phyloP scores from a whole-genome alignment of 2,797 vertebrate genomes.

The Scleropages formosus region DNA sequence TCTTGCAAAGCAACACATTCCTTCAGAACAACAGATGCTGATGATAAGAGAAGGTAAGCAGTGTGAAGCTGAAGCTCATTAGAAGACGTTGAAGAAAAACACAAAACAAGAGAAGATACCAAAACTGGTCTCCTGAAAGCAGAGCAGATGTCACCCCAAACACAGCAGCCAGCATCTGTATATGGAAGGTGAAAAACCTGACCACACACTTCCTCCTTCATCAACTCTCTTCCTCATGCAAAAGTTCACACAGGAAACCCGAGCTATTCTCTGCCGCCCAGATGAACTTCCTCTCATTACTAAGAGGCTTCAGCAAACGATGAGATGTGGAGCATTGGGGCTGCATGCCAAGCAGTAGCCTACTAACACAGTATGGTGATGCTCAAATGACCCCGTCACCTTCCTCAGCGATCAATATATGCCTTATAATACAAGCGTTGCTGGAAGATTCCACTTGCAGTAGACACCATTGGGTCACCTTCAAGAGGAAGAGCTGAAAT shows the following conservation, averaged over 20 bases:
- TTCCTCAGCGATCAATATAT: background rate
- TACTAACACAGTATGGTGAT: background rate
- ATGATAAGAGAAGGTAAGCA: too few relatives aligned
- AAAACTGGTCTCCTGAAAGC: background rate
- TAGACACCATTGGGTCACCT: too few relatives aligned
- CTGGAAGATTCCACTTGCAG: too few relatives aligned
- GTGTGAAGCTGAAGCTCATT: too few relatives aligned
- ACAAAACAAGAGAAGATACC: background rate
- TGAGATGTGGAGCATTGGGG: too few relatives aligned
- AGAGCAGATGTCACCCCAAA: background rate
- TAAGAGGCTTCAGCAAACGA: background rate
- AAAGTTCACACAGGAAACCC: background rate
- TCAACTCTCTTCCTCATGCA: background rate
- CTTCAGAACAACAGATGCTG: too few relatives aligned
- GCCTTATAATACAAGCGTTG: background rate
- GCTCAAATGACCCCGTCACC: background rate
- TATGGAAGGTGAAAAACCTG: background rate
- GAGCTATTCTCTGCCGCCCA: background rate
- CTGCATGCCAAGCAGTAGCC: background rate
- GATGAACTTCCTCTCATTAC: background rate
- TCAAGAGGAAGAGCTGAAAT: too few relatives aligned
- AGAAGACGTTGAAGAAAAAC: too few relatives aligned
- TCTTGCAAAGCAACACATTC: too few relatives aligned
- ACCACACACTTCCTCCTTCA: background rate
- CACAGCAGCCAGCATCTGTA: background rate